A percentile compares a stretch with the other conserved stretches of the same genome.
Evolutionary conservation across 64 coral and sea anemone genomes (phyloP).

Genomic region (Actinia tenebrosa): DNA sequence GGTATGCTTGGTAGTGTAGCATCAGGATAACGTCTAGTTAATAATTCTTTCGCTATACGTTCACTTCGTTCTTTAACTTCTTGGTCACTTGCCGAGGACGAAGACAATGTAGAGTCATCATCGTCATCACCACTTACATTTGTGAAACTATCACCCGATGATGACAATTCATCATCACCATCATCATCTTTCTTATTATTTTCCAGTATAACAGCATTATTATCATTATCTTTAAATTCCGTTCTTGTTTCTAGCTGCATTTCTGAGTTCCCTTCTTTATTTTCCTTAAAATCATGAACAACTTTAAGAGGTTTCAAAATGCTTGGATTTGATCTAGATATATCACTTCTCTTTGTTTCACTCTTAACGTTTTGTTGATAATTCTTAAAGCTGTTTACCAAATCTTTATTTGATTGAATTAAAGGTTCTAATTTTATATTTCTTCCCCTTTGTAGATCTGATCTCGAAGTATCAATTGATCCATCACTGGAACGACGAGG

Average conservation of each 20-base stretch:
- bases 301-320: slow-evolving; percentile 39
- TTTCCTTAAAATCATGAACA: not conserved
- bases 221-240: not conserved
- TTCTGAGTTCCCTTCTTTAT: not conserved
- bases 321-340: slow-evolving; percentile 24
- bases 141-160: slow-evolving; percentile 74
- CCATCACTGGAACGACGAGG: slow-evolving; percentile 40
- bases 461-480: slow-evolving; percentile 21
- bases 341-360: not conserved
- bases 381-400: slow-evolving; percentile 53
- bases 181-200: not conserved
- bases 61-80: slow-evolving; percentile 27
- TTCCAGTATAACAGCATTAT: not conserved
- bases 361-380: slow-evolving; percentile 50
- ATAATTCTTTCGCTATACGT: slow-evolving; percentile 16
- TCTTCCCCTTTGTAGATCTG: slow-evolving; percentile 27
- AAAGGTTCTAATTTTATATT: slow-evolving; percentile 71
- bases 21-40: slow-evolving; percentile 52
- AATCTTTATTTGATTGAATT: slow-evolving; percentile 55
- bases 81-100: slow-evolving; percentile 19
- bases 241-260: not conserved
- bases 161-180: not conserved
- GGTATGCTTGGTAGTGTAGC: slow-evolving; percentile 72
- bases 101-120: slow-evolving; percentile 22
- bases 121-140: slow-evolving; percentile 64